phyloP scores from a whole-genome alignment of 2,888 invertebrate genomes.

The Chrysolina americana region DNA sequence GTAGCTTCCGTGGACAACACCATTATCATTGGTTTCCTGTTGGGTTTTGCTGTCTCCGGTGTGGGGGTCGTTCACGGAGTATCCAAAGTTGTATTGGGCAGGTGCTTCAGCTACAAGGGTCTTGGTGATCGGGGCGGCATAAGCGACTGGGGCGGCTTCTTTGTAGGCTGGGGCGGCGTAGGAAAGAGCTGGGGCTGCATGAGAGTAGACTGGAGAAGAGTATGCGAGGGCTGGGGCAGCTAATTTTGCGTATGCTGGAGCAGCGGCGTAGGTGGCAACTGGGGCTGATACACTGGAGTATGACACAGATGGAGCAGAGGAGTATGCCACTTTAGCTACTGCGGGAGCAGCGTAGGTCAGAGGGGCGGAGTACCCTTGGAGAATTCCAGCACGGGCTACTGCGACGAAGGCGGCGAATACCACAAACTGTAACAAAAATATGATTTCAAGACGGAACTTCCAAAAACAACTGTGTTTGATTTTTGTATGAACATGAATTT shows the following conservation, averaged over 20 bases:
- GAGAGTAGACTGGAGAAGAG: neutral
- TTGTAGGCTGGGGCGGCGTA: conserved; percentile 52
- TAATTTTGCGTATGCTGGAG: neutral
- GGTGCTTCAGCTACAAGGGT: conserved; percentile 54
- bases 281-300: conserved; percentile 36
- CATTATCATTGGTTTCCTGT: conserved; percentile 75
- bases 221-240: neutral
- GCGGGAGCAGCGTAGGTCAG: neutral
- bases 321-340: conserved; percentile 29
- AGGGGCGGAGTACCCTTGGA: neutral
- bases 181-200: conserved; percentile 13
- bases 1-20: conserved; percentile 71
- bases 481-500: too few relatives aligned
- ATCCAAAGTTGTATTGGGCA: conserved; percentile 52
- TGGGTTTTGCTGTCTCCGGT: conserved; percentile 74
- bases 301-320: conserved; percentile 34
- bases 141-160: conserved; percentile 61
- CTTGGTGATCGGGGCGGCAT: conserved; percentile 54
- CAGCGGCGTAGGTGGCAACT: conserved; percentile 8
- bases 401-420: conserved; percentile 28
- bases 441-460: too few relatives aligned
- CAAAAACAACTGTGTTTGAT: too few relatives aligned
- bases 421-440: neutral
- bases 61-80: conserved; percentile 55
- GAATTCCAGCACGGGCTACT: conserved; percentile 35